phyloP scores from a whole-genome alignment of 2,888 invertebrate genomes.

The Ischnura elegans region DNA sequence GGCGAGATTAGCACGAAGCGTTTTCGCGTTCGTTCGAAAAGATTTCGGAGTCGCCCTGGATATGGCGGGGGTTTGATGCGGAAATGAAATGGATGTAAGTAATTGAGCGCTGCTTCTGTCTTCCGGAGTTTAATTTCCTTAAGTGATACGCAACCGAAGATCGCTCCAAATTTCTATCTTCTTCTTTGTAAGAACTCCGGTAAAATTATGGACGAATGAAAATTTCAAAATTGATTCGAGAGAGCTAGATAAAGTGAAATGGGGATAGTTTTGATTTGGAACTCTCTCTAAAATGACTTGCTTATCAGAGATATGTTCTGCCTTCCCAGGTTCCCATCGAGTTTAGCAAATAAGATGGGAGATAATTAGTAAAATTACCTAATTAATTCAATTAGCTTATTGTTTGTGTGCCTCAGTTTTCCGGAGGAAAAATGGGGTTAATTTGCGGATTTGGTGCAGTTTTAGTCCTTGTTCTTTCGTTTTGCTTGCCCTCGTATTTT shows the following conservation, averaged over 20 bases:
- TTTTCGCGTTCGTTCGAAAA: not conserved
- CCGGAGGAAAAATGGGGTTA: no score
- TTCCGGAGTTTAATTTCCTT: conserved; percentile 13
- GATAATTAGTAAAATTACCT: not conserved
- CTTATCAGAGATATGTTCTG: not conserved
- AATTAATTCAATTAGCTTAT: not conserved
- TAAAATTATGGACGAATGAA: not conserved
- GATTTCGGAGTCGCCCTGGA: not conserved
- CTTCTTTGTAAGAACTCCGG: not conserved
- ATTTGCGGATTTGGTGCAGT: no score
- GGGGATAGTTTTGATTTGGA: not conserved
- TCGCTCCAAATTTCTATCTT: not conserved
- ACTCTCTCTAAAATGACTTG: not conserved
- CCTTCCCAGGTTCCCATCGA: not conserved
- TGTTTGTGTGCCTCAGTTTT: no score
- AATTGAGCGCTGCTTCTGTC: not conserved
- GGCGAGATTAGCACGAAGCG: not conserved
- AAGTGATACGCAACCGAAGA: not conserved
- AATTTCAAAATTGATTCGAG: not conserved
- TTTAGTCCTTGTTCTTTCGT: no score
- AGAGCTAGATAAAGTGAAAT: not conserved
- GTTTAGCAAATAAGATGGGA: not conserved
- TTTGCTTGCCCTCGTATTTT: no score
- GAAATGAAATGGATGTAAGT: conserved; percentile 31
- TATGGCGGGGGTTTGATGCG: not conserved